These are phyloP conservation scores for Acipenser ruthenus DNA, from an alignment of 2,797 vertebrate species.

Conservation along the genomic window DNA sequence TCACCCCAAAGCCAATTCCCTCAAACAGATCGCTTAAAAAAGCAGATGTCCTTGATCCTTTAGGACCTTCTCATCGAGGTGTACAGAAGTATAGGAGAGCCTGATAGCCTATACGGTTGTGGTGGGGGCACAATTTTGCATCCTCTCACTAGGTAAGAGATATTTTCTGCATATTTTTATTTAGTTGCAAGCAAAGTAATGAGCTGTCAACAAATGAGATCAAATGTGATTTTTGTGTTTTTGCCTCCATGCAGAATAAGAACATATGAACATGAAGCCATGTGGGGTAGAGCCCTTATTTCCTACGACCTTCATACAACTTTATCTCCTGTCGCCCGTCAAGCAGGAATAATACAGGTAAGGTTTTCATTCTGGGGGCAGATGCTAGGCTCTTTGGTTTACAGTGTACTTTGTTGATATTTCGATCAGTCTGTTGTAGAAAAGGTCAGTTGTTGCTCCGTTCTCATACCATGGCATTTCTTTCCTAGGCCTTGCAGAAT, in stretches of 20 bases:
- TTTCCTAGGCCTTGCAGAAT: conserved; percentile 82
- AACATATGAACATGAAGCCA: conserved; percentile 90
- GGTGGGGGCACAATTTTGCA: conserved; percentile 81
- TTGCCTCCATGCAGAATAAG: conserved; percentile 66
- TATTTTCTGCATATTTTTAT: conserved; percentile 2
- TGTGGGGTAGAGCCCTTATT: conserved; percentile 86
- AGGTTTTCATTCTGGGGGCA: neutral
- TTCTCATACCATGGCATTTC: conserved; percentile 10
- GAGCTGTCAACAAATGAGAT: neutral
- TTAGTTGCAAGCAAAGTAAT: neutral
- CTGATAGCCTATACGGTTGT: conserved; percentile 93
- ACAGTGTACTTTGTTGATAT: neutral
- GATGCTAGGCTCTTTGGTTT: neutral
- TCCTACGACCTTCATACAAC: conserved; percentile 82
- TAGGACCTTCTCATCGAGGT: conserved; percentile 91
- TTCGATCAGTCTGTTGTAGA: neutral
- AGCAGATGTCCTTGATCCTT: conserved; percentile 9
- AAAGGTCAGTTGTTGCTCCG: neutral
- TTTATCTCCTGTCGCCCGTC: conserved; percentile 72
- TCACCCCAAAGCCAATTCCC: no score
- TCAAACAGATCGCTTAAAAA: no score
- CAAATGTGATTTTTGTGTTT: neutral
- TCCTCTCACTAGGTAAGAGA: conserved; percentile 73
- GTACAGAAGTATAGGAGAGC: conserved; percentile 92
- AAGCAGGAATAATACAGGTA: conserved; percentile 92